phyloP scores from a whole-genome alignment of 2,113 vertebrate genomes.

The Tetraodon nigroviridis region DNA sequence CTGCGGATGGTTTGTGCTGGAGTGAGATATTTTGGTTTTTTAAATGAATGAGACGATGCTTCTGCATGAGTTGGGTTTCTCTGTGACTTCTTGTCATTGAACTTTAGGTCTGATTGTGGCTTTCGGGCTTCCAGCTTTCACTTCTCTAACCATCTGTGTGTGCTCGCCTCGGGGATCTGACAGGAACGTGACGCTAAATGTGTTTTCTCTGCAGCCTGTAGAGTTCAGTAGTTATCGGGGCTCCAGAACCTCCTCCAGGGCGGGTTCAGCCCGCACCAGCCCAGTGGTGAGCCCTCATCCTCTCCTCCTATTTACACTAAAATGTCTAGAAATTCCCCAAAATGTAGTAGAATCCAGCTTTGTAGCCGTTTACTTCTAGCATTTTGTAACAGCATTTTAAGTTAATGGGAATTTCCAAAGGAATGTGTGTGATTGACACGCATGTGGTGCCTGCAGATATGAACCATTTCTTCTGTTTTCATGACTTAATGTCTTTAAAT shows the following conservation, averaged over 20 bases:
- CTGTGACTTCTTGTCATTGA: neutral
- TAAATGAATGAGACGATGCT: neutral
- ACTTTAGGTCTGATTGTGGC: no score
- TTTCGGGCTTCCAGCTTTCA: neutral
- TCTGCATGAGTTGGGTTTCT: neutral
- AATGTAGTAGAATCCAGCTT: no score
- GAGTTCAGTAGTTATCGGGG: constrained; percentile 83
- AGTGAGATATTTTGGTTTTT: constrained; percentile 1
- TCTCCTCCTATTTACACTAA: neutral
- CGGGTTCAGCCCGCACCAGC: constrained; percentile 88
- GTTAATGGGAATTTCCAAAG: no score
- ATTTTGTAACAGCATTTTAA: no score
- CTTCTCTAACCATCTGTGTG: neutral
- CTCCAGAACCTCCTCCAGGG: constrained; percentile 88
- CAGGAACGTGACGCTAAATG: neutral
- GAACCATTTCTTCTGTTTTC: no score
- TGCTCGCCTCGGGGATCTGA: neutral
- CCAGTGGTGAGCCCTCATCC: constrained; percentile 86
- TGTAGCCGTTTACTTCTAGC: no score
- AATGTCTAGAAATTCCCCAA: no score
- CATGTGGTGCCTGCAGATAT: no score
- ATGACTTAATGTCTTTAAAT: no score
- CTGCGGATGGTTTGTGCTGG: neutral
- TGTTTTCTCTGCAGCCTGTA: constrained; percentile 76
- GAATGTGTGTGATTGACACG: no score